These are phyloP conservation scores for Drosophila tripunctata DNA, from an alignment of 2,888 invertebrate genomes.

Conservation along the genomic window DNA sequence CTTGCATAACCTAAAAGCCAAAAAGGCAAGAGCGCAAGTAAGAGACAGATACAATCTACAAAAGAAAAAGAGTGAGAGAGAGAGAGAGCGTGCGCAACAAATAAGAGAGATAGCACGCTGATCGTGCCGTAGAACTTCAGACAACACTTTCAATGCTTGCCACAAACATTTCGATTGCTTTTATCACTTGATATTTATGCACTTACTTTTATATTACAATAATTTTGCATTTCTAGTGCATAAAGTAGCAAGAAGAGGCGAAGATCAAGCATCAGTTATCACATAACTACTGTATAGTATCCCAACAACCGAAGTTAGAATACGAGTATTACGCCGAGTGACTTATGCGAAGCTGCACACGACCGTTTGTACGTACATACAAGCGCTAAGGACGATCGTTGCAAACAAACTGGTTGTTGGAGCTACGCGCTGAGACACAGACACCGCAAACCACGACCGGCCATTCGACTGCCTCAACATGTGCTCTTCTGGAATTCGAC, in stretches of 20 bases:
- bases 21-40: not conserved
- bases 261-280: not conserved
- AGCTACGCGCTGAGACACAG: conserved; percentile 23
- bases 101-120: too few relatives aligned
- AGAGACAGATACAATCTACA: too few relatives aligned
- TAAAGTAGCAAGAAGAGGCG: not conserved
- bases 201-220: too few relatives aligned
- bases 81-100: not conserved
- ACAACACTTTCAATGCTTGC: conserved; percentile 1
- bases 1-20: conserved; percentile 53
- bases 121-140: not conserved
- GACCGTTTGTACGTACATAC: not conserved
- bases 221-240: too few relatives aligned
- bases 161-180: not conserved
- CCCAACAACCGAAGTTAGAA: not conserved
- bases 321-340: not conserved
- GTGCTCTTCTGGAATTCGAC: conserved; percentile 51
- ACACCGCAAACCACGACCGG: conserved; percentile 30
- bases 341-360: not conserved
- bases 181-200: not conserved
- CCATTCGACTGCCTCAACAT: conserved; percentile 47
- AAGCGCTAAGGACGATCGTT: conserved; percentile 71
- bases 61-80: not conserved
- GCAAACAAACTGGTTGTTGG: conserved; percentile 65
- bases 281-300: conserved; percentile 12